Conservation (phyloP, 1,140 invertebrate genomes). For the Idris sp. region DNA sequence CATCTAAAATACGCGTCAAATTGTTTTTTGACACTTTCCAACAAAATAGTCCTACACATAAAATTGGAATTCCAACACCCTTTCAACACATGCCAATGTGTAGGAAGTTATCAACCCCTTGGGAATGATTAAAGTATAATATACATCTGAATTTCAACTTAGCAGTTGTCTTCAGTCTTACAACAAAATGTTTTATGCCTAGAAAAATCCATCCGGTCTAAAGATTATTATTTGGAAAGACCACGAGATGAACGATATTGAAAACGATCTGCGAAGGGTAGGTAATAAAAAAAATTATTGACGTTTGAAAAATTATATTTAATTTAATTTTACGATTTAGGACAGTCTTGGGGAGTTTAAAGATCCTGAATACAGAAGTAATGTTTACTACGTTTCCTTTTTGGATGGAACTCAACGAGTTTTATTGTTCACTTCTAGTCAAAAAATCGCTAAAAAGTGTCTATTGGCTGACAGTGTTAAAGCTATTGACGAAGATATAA, state of each 20-base stretch:
- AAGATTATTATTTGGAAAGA: conserved; percentile 83
- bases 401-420: conserved; percentile 95
- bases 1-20: too few species aligned
- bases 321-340: conserved; percentile 74
- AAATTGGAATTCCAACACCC: too few species aligned
- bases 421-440: conserved; percentile 90
- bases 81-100: too few species aligned
- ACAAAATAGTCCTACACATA: too few species aligned
- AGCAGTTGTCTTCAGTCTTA: conserved; percentile 79
- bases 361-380: conserved; percentile 72
- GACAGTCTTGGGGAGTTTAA: conserved; percentile 80
- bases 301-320: too few species aligned
- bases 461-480: conserved; percentile 87
- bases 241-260: conserved; percentile 81
- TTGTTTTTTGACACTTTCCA: too few species aligned
- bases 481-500: conserved; percentile 85
- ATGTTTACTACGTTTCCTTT: conserved; percentile 92
- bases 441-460: conserved; percentile 86
- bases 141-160: conserved; percentile 12
- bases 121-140: too few species aligned
- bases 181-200: conserved; percentile 84
- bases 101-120: too few species aligned
- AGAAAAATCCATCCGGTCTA: conserved; percentile 86
- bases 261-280: conserved; percentile 85
- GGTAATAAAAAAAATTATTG: conserved; percentile 61